Evolutionary conservation across 2,113 vertebrate species (phyloP), one percentile per base, ranked within the genome.

Genomic region (Catharus bicknelli): DNA sequence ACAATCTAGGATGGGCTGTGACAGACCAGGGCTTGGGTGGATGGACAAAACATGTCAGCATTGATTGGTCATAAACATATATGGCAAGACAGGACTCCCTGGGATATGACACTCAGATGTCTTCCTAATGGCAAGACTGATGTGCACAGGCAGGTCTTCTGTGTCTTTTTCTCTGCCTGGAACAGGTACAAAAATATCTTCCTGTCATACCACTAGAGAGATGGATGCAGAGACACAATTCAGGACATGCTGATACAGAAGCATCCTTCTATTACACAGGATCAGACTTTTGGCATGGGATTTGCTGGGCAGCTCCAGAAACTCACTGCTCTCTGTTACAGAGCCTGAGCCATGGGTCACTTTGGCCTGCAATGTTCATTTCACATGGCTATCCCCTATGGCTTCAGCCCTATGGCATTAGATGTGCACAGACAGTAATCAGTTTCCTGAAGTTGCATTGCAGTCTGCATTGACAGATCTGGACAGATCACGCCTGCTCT

Each of bases 51-150:
- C 16, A 3, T 3, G 7, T 19, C 34, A 67, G 4, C n/a, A 58
- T 10, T 1, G 0, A 19, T 13, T 8, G 4, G 9, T 36, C 4
- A 1, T 34, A 42, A 70, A 19, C 19, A 91, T 19, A 45, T 47
- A 42, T 2, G 27, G 13, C 43, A 82, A 70, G 82, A 57, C 15
- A 63, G 51, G 13, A 23, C 3, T 48, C 7, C 45, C 19, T 72
- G 16, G 11, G 26, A 9, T 66, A 4, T 32, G 34, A 36, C 7
- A 17, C 13, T 54, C 11, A 32, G 11, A 36, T 54, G 3, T 45
- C 22, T 59, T 76, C 25, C 19, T 13, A 7, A 12, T 1, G 1
- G 12, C 0, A 0, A 61, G n/a, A 38, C 0, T 4, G 1, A 16
- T 2, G 1, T 22, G 7, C 25, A 80, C 3, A 27, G 19, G 13